phyloP scores from a whole-genome alignment of 2,113 vertebrate genomes.

The Sapajus apella region DNA sequence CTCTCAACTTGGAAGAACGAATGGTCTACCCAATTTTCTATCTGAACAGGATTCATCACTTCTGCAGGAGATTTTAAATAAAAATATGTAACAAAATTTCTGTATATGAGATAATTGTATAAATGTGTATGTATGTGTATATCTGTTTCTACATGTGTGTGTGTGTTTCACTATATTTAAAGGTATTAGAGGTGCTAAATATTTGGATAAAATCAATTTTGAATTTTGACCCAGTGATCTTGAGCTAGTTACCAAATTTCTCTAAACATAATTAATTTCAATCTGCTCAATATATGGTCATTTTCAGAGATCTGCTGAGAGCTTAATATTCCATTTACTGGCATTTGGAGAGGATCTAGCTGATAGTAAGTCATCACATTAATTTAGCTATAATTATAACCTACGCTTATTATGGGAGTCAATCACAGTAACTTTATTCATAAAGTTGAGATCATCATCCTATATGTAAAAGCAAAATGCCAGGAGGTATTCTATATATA shows the following conservation, averaged over 20 bases:
- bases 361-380: background rate
- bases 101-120: background rate
- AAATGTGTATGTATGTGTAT: background rate
- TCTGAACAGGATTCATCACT: background rate
- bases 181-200: background rate
- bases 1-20: background rate
- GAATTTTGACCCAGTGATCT: background rate
- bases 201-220: background rate
- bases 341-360: background rate
- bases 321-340: background rate
- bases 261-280: background rate
- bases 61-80: background rate
- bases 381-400: background rate
- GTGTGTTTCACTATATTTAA: background rate
- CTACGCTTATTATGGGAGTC: background rate
- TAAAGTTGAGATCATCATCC: background rate
- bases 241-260: background rate
- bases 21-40: background rate
- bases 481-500: background rate
- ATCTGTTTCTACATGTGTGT: background rate
- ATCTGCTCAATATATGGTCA: background rate
- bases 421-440: background rate
- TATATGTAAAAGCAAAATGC: background rate
- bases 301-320: background rate
- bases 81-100: background rate